These are phyloP conservation scores for Hippocampus barbouri DNA, from an alignment of 2,113 vertebrate genomes.

Conservation along the genomic window DNA sequence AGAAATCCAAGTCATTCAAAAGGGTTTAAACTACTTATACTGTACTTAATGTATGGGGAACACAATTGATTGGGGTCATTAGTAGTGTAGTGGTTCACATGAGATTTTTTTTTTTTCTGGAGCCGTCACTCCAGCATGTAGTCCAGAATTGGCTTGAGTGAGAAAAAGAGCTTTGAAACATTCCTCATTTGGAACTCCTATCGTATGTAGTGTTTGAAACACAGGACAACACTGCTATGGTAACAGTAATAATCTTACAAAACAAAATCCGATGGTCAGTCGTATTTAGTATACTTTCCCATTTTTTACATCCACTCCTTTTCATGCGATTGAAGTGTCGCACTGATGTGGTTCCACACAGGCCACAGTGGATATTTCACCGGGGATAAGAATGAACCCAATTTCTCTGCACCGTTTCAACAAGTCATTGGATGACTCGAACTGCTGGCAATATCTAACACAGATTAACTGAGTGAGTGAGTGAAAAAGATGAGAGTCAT, in stretches of 20 bases:
- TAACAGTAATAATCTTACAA: neutral
- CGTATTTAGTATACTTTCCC: neutral
- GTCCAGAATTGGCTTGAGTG: no score
- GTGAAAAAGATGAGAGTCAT: neutral
- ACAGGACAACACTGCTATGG: neutral
- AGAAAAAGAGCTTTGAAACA: no score
- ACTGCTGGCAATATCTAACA: constrained; percentile 33
- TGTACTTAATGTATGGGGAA: no score
- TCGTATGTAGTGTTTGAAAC: no score
- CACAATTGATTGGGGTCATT: no score
- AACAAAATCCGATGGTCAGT: neutral
- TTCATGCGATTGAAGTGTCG: neutral
- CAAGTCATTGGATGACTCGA: constrained; percentile 30
- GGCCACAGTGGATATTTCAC: constrained; percentile 46
- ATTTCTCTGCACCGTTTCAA: constrained; percentile 25
- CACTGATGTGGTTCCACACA: neutral
- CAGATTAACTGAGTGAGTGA: neutral
- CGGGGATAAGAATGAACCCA: constrained; percentile 52
- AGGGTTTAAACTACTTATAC: no score
- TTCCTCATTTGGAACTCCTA: no score
- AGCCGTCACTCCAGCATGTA: no score
- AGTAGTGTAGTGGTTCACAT: neutral
- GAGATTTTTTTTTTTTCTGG: neutral
- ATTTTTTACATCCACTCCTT: neutral
- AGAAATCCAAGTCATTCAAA: neutral